Percentiles rank a stretch among this genome's conserved stretches.
Evolutionary conservation across 2,888 invertebrate species (phyloP).

Genomic region (Scaptomyza cyrtandrae): DNA sequence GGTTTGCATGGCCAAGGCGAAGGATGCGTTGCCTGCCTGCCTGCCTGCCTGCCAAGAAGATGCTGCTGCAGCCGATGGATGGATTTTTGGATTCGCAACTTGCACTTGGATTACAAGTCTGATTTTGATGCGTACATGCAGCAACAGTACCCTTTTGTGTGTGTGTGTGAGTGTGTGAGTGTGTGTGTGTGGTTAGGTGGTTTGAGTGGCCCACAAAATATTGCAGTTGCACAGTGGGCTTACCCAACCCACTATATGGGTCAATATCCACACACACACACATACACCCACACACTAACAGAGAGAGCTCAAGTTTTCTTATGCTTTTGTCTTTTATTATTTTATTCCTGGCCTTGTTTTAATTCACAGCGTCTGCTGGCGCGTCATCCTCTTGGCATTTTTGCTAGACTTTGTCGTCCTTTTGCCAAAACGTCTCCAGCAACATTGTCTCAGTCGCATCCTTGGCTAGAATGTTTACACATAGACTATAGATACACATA

Average conservation of each 20-base stretch:
- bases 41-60: constrained; percentile 28
- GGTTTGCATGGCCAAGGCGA: constrained; percentile 26
- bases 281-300: constrained; percentile 26
- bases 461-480: constrained; percentile 65
- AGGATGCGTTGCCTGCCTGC: constrained; percentile 29
- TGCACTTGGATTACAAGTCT: constrained; percentile 82
- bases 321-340: constrained; percentile 81
- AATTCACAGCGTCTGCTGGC: constrained; percentile 78
- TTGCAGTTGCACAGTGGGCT: constrained; percentile 61
- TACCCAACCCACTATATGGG: constrained; percentile 56
- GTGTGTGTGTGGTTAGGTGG: constrained; percentile 19
- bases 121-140: constrained; percentile 80
- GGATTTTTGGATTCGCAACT: constrained; percentile 80
- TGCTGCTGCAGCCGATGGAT: constrained; percentile 75
- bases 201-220: constrained; percentile 44
- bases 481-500: constrained; percentile 40
- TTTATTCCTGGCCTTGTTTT: constrained; percentile 81
- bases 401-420: constrained; percentile 65
- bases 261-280: constrained; percentile 41
- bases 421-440: constrained; percentile 64
- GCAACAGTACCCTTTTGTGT: constrained; percentile 42
- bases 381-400: constrained; percentile 68
- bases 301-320: constrained; percentile 70
- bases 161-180: constrained; percentile 12
- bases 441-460: constrained; percentile 75